A percentile compares a stretch with the other conserved stretches of the same genome.
Conservation (phyloP, 2,888 invertebrate species). For the Drosophila siamana region DNA sequence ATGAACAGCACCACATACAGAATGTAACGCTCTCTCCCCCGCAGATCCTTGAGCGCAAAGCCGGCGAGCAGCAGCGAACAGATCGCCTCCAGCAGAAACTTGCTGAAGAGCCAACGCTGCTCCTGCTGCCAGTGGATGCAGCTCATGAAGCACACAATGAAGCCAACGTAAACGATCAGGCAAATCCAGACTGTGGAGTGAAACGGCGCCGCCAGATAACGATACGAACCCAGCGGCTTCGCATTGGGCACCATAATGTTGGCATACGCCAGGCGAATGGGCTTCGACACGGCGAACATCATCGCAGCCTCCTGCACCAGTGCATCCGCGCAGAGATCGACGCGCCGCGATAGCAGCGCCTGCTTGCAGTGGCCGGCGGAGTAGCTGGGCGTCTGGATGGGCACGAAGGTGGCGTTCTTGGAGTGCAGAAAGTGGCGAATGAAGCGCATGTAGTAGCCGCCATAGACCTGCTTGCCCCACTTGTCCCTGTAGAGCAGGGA, state of each 20-base stretch:
- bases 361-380: slow-evolving; percentile 54
- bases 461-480: slow-evolving; percentile 36
- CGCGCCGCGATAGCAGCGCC: slow-evolving; percentile 18
- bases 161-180: slow-evolving; percentile 44
- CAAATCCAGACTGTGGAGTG: slow-evolving; percentile 56
- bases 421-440: slow-evolving; percentile 37
- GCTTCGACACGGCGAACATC: slow-evolving; percentile 33
- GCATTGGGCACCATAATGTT: slow-evolving; percentile 64
- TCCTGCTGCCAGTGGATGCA: slow-evolving; percentile 57
- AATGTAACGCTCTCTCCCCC: slow-evolving; percentile 58
- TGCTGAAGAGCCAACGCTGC: slow-evolving; percentile 60
- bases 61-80: slow-evolving; percentile 61
- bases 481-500: slow-evolving; percentile 46
- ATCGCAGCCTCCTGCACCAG: slow-evolving; percentile 40
- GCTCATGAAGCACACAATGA: slow-evolving; percentile 64
- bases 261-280: slow-evolving; percentile 60
- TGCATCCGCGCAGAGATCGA: slow-evolving; percentile 61
- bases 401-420: slow-evolving; percentile 61
- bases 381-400: slow-evolving; percentile 30
- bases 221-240: slow-evolving; percentile 53
- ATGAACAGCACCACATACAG: slow-evolving; percentile 60
- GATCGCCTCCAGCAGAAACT: slow-evolving; percentile 64
- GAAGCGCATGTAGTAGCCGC: slow-evolving; percentile 64
- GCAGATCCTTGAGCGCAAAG: slow-evolving; percentile 43
- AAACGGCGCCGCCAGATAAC: slow-evolving; percentile 61